A percentile compares a stretch with the other conserved stretches of the same genome.
These are phyloP conservation scores for Neostethus bicornis DNA, from an alignment of 2,797 vertebrate genomes.

Conservation along the genomic window DNA sequence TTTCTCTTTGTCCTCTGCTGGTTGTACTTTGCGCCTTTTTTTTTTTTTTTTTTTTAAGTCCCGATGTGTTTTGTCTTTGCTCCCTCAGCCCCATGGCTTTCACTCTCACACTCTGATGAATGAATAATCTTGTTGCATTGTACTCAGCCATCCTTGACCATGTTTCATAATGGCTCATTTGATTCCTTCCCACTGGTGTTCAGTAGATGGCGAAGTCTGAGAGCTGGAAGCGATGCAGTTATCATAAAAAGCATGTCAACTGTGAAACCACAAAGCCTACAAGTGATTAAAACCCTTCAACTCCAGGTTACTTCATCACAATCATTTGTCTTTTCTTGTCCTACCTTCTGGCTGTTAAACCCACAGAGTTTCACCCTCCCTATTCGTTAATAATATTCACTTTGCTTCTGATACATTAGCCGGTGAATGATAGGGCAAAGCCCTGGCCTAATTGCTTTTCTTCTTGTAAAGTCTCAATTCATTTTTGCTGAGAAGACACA, in stretches of 20 bases:
- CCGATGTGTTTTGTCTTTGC: conserved; percentile 31
- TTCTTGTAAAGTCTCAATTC: conserved; percentile 79
- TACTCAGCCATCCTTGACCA: conserved; percentile 56
- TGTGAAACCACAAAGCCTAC: conserved; percentile 71
- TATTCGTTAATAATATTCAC: conserved; percentile 79
- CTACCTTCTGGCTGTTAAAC: conserved; percentile 71
- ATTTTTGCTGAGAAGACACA: conserved; percentile 80
- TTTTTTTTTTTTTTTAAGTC: conserved; percentile 44
- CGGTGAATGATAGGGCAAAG: conserved; percentile 84
- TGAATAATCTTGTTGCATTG: conserved; percentile 56
- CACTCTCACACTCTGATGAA: conserved; percentile 49
- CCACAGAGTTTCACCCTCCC: conserved; percentile 61
- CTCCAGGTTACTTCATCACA: conserved; percentile 74
- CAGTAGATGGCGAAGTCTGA: conserved; percentile 35
- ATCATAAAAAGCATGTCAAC: conserved; percentile 72
- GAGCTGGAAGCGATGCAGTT: conserved; percentile 60
- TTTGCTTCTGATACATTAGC: conserved; percentile 83
- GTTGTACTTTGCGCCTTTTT: conserved; percentile 31
- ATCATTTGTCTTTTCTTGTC: conserved; percentile 74
- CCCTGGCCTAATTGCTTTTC: conserved; percentile 83
- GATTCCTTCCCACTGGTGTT: conserved; percentile 52
- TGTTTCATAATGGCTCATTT: conserved; percentile 68
- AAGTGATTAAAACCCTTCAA: conserved; percentile 79
- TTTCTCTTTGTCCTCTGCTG: conserved; percentile 57
- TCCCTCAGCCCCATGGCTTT: conserved; percentile 35